Percentiles rank a stretch among this genome's conserved stretches.
Evolutionary conservation across 35 echinoderm and acorn worm genomes (phyloP).

Genomic region (Nesometra sesokonis): DNA sequence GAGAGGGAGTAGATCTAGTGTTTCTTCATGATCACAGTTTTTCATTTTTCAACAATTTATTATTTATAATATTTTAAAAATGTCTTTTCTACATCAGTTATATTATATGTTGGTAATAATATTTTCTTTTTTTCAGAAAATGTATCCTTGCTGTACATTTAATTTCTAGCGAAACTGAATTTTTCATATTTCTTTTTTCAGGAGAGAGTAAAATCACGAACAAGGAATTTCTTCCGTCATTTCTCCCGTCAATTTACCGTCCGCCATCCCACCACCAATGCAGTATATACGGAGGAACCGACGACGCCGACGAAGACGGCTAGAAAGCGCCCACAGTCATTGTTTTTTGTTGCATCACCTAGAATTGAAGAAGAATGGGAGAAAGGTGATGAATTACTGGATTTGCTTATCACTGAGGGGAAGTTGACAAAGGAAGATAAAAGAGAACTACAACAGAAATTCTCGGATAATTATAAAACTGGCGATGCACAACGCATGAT

Average conservation of each 20-base stretch:
- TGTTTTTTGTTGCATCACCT: background rate
- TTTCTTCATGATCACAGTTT: too few species aligned
- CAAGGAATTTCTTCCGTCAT: background rate
- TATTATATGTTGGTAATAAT: too few species aligned
- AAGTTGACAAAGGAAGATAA: constrained; percentile 73
- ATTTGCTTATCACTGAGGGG: constrained; percentile 82
- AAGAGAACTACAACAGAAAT: constrained; percentile 68
- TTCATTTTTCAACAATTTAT: too few species aligned
- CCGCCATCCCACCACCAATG: background rate
- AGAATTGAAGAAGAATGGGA: constrained; percentile 35
- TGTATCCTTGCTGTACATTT: background rate
- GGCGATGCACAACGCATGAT: constrained; percentile 92
- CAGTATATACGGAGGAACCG: background rate
- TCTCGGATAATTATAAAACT: constrained; percentile 68
- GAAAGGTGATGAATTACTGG: constrained; percentile 64
- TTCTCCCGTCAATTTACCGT: background rate
- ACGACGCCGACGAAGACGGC: background rate
- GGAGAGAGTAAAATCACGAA: background rate
- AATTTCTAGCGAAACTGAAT: background rate
- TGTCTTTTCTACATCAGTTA: too few species aligned
- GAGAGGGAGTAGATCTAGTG: too few species aligned
- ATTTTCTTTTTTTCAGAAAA: too few species aligned
- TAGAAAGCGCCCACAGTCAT: background rate
- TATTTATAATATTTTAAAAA: too few species aligned
- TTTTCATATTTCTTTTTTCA: background rate